phyloP scores from a whole-genome alignment of 2,113 vertebrate species.

The Calypte anna region DNA sequence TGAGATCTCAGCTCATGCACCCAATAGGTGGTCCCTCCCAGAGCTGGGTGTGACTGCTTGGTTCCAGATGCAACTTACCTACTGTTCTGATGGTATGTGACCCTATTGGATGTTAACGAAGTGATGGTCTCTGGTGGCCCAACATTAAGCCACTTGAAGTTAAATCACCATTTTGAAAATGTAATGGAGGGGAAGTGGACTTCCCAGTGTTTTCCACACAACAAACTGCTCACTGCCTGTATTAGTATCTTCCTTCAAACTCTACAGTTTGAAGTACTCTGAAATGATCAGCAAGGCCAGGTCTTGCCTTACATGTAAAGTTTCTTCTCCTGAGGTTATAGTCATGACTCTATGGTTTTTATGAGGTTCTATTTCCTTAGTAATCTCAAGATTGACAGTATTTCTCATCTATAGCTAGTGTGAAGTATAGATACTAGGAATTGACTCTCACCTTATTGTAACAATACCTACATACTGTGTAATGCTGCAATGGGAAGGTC shows the following conservation, averaged over 20 bases:
- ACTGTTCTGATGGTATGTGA: background rate
- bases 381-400: background rate
- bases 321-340: background rate
- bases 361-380: background rate
- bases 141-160: rapidly evolving
- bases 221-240: background rate
- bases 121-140: background rate
- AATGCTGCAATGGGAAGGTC: background rate
- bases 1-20: background rate
- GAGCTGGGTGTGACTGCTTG: background rate
- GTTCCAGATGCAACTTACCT: background rate
- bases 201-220: background rate
- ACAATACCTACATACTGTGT: background rate
- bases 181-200: background rate
- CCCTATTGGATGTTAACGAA: background rate
- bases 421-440: background rate
- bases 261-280: background rate
- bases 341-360: background rate
- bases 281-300: background rate
- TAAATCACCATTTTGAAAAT: background rate
- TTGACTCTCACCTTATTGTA: background rate
- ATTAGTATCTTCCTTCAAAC: background rate
- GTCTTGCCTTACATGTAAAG: background rate
- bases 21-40: rapidly evolving
- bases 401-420: background rate